Evolutionary conservation across 2,113 vertebrate species (phyloP), one percentile per base, ranked within the genome.

Genomic region (Buteo buteo): DNA sequence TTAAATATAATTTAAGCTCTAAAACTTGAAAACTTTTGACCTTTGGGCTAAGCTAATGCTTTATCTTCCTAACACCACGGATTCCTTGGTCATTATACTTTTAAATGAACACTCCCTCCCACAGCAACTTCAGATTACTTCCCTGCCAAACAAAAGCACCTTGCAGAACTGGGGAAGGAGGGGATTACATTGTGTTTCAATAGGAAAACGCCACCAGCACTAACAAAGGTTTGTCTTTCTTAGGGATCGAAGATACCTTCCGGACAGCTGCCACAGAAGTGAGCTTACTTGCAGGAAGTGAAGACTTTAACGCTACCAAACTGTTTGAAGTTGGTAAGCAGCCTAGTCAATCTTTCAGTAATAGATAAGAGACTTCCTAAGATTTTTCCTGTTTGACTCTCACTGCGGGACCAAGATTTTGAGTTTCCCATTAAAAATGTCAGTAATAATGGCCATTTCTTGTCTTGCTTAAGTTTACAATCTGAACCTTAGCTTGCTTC

Each of bases 211-310:
- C 12, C 47, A 38, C 11, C 40, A 17, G 13, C 36, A 14, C 93
- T 95, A 71, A 85, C 90, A 49, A 1, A 9, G 96, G 94, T 98
- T 91, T 98, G 78, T 96, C 54, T 42, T 94, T 96, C 54, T 42
- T 95, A 99, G 99, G 99, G 94, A 99, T 99, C 20, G 99, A 99
- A 98, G 99, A 99, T 73, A 99, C 99, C 87, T 99, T 99, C 98
- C 98, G 98, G 98, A 99, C 99, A 21, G 99, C 99, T 20, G 99
- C 99, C 87, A 99, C 99, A 1, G 99, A 99, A 98, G 99, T 99
- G 90, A 99, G 99, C 84, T 98, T 99, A 61, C 98, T 99, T 13
- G 99, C 99, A 13, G 99, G 99, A 96, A 99, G 98, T 1, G 99
- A 99, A 90, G 99, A 99, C 90, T 99, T 99, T 97, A 99, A 99